Evolutionary conservation across 2,888 invertebrate genomes (phyloP).

Genomic region (Tridacna crocea): DNA sequence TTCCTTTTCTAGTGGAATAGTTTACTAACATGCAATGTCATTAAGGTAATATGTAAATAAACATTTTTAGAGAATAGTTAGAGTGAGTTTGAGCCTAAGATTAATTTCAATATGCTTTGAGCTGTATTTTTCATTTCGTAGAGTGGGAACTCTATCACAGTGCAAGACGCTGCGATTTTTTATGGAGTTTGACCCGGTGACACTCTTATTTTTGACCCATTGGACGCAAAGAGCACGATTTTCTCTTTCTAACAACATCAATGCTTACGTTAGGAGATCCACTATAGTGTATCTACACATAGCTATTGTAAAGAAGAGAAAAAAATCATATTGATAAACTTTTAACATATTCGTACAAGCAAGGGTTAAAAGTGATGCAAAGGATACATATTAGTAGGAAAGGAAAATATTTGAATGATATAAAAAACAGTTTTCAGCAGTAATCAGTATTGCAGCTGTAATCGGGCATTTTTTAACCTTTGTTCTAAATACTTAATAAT

Average conservation of each 20-base stretch:
- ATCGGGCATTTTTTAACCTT: background rate
- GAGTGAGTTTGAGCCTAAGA: background rate
- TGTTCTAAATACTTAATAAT: background rate
- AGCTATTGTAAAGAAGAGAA: background rate
- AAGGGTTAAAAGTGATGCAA: background rate
- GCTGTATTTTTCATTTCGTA: background rate
- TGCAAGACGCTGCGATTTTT: conserved; percentile 16
- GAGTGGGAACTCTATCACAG: background rate
- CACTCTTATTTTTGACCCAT: conserved; percentile 10
- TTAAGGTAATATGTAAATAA: background rate
- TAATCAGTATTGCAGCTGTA: no score
- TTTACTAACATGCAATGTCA: background rate
- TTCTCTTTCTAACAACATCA: background rate
- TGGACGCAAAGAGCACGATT: background rate
- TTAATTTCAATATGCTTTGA: background rate
- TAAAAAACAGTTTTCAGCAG: no score
- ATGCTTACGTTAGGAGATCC: background rate
- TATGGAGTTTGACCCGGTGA: background rate
- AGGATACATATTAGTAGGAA: background rate
- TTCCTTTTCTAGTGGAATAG: background rate
- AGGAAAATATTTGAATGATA: background rate
- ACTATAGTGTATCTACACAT: background rate
- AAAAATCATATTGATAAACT: background rate
- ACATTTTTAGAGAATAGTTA: background rate
- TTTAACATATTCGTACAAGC: background rate